Conservation (phyloP, 2,113 vertebrate genomes). For the Mastomys coucha region DNA sequence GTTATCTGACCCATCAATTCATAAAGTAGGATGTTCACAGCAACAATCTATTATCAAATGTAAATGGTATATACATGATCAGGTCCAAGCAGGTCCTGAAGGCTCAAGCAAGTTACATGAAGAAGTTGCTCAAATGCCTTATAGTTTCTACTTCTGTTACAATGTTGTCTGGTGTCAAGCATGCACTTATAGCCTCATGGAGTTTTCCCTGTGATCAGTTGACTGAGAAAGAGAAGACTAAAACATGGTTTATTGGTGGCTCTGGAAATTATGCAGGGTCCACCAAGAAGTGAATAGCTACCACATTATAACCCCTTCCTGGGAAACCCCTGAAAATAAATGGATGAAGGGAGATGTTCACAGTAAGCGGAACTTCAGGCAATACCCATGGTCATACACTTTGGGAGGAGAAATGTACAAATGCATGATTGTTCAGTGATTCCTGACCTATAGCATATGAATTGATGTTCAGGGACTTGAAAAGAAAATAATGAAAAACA, state of each 20-base stretch:
- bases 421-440: background rate
- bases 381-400: background rate
- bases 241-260: background rate
- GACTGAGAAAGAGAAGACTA: background rate
- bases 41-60: background rate
- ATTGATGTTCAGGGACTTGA: background rate
- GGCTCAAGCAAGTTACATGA: background rate
- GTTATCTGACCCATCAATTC: background rate
- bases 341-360: background rate
- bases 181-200: background rate
- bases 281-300: background rate
- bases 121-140: background rate
- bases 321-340: background rate
- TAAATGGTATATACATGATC: background rate
- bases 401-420: background rate
- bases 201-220: background rate
- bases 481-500: background rate
- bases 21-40: background rate
- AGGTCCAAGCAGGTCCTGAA: no score
- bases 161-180: background rate
- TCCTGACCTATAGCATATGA: background rate
- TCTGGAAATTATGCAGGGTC: background rate
- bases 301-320: background rate
- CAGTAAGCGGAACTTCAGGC: background rate
- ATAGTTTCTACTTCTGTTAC: background rate